Evolutionary conservation across 2,113 vertebrate genomes (phyloP), one percentile per base, ranked within the genome.

Genomic region (Malurus alboscapulatus): DNA sequence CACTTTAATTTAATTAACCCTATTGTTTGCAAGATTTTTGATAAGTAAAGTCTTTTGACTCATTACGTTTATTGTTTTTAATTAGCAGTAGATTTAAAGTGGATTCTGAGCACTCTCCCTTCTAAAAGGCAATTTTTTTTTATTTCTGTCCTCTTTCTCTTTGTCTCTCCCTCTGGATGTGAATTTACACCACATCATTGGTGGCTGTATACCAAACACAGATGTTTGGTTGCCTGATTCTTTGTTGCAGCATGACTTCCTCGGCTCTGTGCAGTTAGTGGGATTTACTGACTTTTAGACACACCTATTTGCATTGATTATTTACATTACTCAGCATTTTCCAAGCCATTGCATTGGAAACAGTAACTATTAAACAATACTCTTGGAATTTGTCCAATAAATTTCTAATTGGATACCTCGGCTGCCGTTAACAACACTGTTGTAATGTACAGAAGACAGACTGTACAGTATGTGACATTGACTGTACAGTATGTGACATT

Each of bases 281-380:
- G 20, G 32, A 58, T 59, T 10, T 18, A 51, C 32, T 30, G 36
- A 44, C 40, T 88, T 45, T 58, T 22, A 34, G 76, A 19, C 30
- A 83, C 8, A 66, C 24, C 47, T 75, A 54, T 34, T 82, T 61
- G 38, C 38, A 47, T 21, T 47, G 68, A n/a, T 5, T 61, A 69
- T 76, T 88, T 90, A n/a, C 38, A 77, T 86, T 83, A 59, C 27
- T 86, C 72, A 86, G 34, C 45, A 74, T 79, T 88, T 95, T 62
- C 59, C 61, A 84, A 80, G 20, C 4, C 10, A 38, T 95, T 84
- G 78, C 18, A 55, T 10, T 88, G 9, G 44, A 81, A 44, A 81
- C 14, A 55, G 48, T 50, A 91, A 81, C 77, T 78, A 78, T 66
- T 88, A 80, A 95, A 87, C 67, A 58, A 44, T 55, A 9, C 2